These are phyloP conservation scores for Tachina fera DNA, from an alignment of 2,888 invertebrate genomes.

Conservation along the genomic window DNA sequence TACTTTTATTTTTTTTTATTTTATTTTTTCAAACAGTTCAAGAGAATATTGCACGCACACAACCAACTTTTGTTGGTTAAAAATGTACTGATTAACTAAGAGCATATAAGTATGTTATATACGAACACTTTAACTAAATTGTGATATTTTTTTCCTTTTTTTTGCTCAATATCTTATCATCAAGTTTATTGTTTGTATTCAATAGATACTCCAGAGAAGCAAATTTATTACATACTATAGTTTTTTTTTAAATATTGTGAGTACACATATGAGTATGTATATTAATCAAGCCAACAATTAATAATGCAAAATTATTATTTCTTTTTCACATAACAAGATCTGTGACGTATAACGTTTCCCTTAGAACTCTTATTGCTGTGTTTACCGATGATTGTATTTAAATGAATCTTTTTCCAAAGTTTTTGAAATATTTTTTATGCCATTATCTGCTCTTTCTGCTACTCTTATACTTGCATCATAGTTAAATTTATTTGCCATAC, in stretches of 20 bases:
- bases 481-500: slow-evolving; percentile 54
- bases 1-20: slow-evolving; percentile 21
- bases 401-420: slow-evolving; percentile 21
- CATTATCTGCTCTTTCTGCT: slow-evolving; percentile 33
- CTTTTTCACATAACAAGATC: neutral
- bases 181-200: slow-evolving; percentile 45
- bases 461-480: slow-evolving; percentile 52
- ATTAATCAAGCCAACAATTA: neutral
- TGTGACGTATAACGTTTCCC: slow-evolving; percentile 25
- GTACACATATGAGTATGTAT: neutral
- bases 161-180: slow-evolving; percentile 65
- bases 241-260: neutral
- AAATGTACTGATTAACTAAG: slow-evolving; percentile 24
- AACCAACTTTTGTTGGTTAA: slow-evolving; percentile 28
- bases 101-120: slow-evolving; percentile 5
- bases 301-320: neutral
- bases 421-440: neutral
- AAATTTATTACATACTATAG: slow-evolving; percentile 32
- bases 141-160: slow-evolving; percentile 18
- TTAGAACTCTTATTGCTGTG: slow-evolving; percentile 15
- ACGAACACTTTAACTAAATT: slow-evolving; percentile 15
- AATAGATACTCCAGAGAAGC: slow-evolving; percentile 48
- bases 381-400: slow-evolving; percentile 25
- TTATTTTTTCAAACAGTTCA: slow-evolving; percentile 14
- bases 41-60: slow-evolving; percentile 31